These are phyloP conservation scores for Tridacna crocea DNA, from an alignment of 2,888 invertebrate genomes.

Conservation along the genomic window DNA sequence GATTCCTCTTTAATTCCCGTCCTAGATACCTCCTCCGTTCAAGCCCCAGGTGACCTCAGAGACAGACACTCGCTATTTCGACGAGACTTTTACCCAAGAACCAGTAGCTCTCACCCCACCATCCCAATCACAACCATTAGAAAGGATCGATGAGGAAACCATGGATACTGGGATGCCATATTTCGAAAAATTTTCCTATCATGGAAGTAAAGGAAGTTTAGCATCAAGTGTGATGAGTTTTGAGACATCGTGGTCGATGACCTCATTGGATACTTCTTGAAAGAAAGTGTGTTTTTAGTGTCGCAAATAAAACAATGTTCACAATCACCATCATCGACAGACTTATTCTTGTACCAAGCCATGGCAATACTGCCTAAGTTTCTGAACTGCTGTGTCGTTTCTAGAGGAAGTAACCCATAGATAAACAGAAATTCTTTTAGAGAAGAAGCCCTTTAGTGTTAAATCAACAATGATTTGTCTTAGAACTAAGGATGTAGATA, in stretches of 20 bases:
- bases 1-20: conserved; percentile 45
- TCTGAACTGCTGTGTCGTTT: no score
- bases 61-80: conserved; percentile 98
- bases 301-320: neutral
- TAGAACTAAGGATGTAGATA: no score
- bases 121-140: conserved; percentile 57
- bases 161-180: conserved; percentile 85
- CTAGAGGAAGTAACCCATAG: no score
- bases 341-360: no score
- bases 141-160: conserved; percentile 68
- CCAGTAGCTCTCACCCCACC: conserved; percentile 80
- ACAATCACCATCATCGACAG: neutral
- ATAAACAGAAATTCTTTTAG: no score
- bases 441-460: no score
- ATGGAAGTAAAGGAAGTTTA: conserved; percentile 83
- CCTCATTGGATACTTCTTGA: conserved; percentile 22
- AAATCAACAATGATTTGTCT: no score
- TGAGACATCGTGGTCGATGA: conserved; percentile 72
- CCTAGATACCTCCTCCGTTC: conserved; percentile 91
- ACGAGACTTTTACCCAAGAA: conserved; percentile 96
- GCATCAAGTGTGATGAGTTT: conserved; percentile 78
- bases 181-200: conserved; percentile 91
- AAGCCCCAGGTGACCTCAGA: conserved; percentile 92
- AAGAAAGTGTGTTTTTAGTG: neutral
- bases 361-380: no score